Evolutionary conservation across 1,140 invertebrate genomes (phyloP), one percentile per base, ranked within the genome.

Genomic region (Zelostemma sp.): DNA sequence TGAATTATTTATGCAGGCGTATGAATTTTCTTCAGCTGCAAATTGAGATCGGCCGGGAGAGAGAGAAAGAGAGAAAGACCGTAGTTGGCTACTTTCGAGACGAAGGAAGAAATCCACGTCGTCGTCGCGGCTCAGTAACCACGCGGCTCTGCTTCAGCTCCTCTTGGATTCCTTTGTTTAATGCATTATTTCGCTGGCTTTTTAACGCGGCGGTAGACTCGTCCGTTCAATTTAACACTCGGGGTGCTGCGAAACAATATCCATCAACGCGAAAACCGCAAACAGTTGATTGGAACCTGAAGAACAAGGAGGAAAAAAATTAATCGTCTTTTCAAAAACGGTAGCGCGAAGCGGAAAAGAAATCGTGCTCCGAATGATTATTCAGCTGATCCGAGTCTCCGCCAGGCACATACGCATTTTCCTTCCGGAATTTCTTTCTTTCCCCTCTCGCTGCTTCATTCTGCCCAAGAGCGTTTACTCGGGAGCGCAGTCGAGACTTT

Each of bases 101-200:
- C 45, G 41, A 59, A 72, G 64, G 38, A 63, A 72, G 59, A 70
- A 59, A 68, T 48, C 64, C 58, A 68, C 63, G 64, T 56, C 64
- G 38, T n/a, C 49, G 75, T 77, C 63, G 71, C 73, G 80, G 76
- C 79, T 76, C 68, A 80, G 76, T 76, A 76, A 80, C 67, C 71
- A 40, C 50, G 54, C 73, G 70, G 77, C 76, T 78, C 73, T 77
- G 75, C 61, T 80, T 80, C 72, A 77, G 72, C 75, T 65, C 56
- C 65, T 69, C 72, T 59, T 74, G 73, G 72, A 82, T 81, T 81
- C 78, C 80, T 81, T 83, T 83, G 80, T 82, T 81, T 81, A 80
- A 80, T 76, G 73, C 74, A 75, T 80, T 81, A 80, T 80, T 80
- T 75, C 76, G 76, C 76, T 75, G 80, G 80, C 78, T 80, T 68